Conservation (phyloP, 2,113 vertebrate species). For the Corythornis vintsioides region DNA sequence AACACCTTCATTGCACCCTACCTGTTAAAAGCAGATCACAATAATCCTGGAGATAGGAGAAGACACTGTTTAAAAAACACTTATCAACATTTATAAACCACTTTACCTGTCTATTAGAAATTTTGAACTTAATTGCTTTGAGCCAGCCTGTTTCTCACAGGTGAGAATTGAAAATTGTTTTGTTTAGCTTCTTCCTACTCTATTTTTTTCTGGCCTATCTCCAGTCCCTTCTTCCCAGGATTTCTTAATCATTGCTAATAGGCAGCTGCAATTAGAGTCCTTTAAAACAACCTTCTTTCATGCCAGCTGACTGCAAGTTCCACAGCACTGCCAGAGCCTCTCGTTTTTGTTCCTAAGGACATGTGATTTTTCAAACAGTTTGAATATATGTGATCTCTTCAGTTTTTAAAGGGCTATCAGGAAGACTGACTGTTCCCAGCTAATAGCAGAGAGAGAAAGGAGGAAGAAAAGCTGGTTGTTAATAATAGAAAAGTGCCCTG, state of each 20-base stretch:
- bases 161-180: not conserved
- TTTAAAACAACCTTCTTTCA: not conserved
- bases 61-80: not conserved
- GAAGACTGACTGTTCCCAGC: not conserved
- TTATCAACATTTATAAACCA: not conserved
- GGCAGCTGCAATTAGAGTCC: not conserved
- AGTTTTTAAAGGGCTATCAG: not conserved
- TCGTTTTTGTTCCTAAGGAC: not conserved
- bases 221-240: not conserved
- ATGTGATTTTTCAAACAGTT: not conserved
- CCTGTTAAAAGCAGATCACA: not conserved
- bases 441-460: not conserved
- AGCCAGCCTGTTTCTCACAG: not conserved
- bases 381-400: not conserved
- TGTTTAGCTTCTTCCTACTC: not conserved
- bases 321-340: not conserved
- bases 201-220: not conserved
- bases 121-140: not conserved
- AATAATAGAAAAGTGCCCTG: not conserved
- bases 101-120: not conserved
- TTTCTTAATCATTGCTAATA: not conserved
- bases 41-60: not conserved
- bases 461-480: not conserved
- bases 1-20: not conserved
- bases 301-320: not conserved